Conservation (phyloP, 1,140 invertebrate genomes). For the Magallana ariakensis region DNA sequence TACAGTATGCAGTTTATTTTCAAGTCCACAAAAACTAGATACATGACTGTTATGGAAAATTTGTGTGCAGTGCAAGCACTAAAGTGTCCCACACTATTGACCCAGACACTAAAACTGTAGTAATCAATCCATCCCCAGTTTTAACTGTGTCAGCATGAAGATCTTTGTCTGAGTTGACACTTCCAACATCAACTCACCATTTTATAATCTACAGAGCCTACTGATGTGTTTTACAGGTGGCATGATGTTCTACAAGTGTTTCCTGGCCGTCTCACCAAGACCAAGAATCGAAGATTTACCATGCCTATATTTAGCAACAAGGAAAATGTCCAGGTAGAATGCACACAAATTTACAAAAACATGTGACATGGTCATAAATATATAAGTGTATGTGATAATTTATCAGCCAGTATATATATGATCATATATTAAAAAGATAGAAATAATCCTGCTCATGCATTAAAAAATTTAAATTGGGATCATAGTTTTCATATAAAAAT, state of each 20-base stretch:
- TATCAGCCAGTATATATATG: too few species aligned
- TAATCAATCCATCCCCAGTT: background rate
- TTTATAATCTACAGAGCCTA: background rate
- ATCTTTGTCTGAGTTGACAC: background rate
- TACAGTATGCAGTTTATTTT: too few species aligned
- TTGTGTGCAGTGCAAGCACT: too few species aligned
- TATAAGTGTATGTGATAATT: too few species aligned
- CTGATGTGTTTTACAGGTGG: slow-evolving; percentile 76
- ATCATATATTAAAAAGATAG: too few species aligned
- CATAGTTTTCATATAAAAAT: background rate
- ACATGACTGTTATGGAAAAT: too few species aligned
- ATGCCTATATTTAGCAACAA: slow-evolving; percentile 71
- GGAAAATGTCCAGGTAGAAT: slow-evolving; percentile 71
- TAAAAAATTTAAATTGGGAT: too few species aligned
- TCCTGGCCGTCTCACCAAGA: slow-evolving; percentile 75
- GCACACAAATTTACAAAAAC: background rate
- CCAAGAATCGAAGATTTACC: slow-evolving; percentile 71
- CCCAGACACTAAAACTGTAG: background rate
- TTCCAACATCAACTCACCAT: background rate
- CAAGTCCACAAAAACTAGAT: too few species aligned
- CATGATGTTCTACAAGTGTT: slow-evolving; percentile 79
- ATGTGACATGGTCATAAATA: too few species aligned
- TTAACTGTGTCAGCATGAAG: background rate
- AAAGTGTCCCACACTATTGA: too few species aligned
- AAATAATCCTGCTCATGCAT: too few species aligned